These are phyloP conservation scores for Desoria tigrina DNA, from an alignment of 2,888 invertebrate genomes.

Conservation along the genomic window DNA sequence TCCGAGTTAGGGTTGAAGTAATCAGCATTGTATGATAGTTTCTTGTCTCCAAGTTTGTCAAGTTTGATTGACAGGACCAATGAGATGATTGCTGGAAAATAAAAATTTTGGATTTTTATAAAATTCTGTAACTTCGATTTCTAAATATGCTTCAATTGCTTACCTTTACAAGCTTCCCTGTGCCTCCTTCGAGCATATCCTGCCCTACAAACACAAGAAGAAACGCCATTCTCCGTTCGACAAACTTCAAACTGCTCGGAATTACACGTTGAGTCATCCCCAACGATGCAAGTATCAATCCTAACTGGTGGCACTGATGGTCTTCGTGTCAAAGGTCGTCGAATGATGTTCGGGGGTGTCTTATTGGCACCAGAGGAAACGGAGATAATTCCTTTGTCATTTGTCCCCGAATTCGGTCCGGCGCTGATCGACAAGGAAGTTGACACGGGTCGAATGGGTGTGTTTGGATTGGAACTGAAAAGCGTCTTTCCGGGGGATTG, in stretches of 20 bases:
- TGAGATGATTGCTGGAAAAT: conserved; percentile 66
- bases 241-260: conserved; percentile 84
- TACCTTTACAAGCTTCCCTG: conserved; percentile 70
- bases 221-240: conserved; percentile 80
- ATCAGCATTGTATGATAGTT: conserved; percentile 75
- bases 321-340: conserved; percentile 47
- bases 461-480: conserved; percentile 23
- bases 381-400: conserved; percentile 12
- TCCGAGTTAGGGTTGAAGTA: conserved; percentile 75
- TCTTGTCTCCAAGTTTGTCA: conserved; percentile 77
- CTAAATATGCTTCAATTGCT: too few relatives aligned
- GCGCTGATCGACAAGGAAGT: conserved; percentile 40
- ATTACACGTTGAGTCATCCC: conserved; percentile 87
- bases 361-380: conserved; percentile 17
- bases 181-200: conserved; percentile 68
- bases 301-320: conserved; percentile 57
- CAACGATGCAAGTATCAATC: conserved; percentile 91
- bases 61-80: conserved; percentile 77
- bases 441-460: conserved; percentile 40
- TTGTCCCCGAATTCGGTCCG: conserved; percentile 7
- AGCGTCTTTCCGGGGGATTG: conserved; percentile 35
- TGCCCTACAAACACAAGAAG: conserved; percentile 83
- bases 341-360: conserved; percentile 46
- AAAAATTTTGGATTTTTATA: neutral
- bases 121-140: conserved; percentile 9